Evolutionary conservation across 1,140 invertebrate species (phyloP), one percentile per base, ranked within the genome.

Genomic region (Drosophila littoralis): DNA sequence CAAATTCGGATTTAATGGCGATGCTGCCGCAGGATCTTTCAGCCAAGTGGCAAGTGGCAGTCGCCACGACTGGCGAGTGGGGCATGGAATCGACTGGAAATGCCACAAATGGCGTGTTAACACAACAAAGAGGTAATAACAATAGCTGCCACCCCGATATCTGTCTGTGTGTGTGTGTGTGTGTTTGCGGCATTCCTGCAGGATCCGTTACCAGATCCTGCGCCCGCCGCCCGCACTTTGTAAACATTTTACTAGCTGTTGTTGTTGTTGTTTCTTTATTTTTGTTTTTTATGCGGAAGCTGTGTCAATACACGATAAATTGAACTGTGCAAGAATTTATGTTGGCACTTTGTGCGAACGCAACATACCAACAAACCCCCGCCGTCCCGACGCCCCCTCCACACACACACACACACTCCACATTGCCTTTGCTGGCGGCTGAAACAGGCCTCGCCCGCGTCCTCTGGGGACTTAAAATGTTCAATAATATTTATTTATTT

Each of bases 401-500:
- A n/a, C n/a, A n/a, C n/a, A n/a, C n/a, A n/a, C 12, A 2, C 36
- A 17, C 12, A 28, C 40, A 6, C 51, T n/a, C 55, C 68, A 55
- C 79, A 79, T 84, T 85, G 81, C 78, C 76, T 75, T 28, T 28
- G 70, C 65, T 74, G 74, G 40, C 65, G 36, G n/a, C 22, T 5
- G 22, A 28, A 28, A 5, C 22, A 6, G 55, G 13, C 46, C 3
- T 32, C n/a, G 28, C 8, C 36, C 17, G 15, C 52, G 35, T n/a
- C 67, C 84, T 66, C 84, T 46, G 54, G 84, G 84, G 84, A 88
- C 67, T 89, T 78, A 89, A 88, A 89, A 88, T 89, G 84, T 88
- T 88, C 84, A 89, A 89, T 88, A 89, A 89, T 88, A 89, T 89
- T 89, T 88, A 89, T 89, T 89, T 88, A 88, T 89, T 88, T 88